Evolutionary conservation across 2,113 vertebrate species (phyloP).

Genomic region (Saimiri boliviensis): DNA sequence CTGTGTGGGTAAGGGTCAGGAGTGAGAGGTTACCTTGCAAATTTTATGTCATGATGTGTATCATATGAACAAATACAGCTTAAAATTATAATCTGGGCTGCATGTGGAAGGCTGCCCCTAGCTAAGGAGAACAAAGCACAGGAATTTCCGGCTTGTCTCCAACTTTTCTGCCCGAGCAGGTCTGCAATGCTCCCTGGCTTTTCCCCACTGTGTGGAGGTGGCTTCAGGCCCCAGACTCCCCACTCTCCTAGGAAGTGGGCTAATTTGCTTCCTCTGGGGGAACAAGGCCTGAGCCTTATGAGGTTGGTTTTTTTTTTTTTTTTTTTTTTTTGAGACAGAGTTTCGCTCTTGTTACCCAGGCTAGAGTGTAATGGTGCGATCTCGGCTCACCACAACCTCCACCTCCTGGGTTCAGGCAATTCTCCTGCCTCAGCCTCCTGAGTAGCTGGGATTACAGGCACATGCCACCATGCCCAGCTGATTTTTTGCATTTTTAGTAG

Average conservation of each 20-base stretch:
- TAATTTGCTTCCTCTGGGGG: not conserved
- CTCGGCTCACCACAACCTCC: too few relatives aligned
- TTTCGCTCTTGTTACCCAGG: too few relatives aligned
- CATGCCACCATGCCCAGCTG: too few relatives aligned
- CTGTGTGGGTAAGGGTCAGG: not conserved
- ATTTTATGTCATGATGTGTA: not conserved
- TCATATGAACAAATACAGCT: not conserved
- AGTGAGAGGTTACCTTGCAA: not conserved
- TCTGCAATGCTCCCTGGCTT: rapidly evolving
- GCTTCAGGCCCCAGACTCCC: not conserved
- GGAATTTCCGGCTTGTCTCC: not conserved
- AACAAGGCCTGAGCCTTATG: not conserved
- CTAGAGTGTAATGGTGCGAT: too few relatives aligned
- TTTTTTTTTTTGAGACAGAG: too few relatives aligned
- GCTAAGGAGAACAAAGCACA: not conserved
- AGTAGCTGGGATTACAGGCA: too few relatives aligned
- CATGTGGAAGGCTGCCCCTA: not conserved
- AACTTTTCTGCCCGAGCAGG: not conserved
- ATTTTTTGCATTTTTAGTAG: too few relatives aligned
- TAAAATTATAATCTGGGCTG: not conserved
- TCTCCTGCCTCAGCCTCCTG: too few relatives aligned
- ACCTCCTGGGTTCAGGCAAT: too few relatives aligned
- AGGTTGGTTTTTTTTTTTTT: too few relatives aligned
- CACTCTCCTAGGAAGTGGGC: not conserved
- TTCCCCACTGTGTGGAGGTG: not conserved